phyloP scores from a whole-genome alignment of 2,888 invertebrate genomes.

The Orthosia cruda region DNA sequence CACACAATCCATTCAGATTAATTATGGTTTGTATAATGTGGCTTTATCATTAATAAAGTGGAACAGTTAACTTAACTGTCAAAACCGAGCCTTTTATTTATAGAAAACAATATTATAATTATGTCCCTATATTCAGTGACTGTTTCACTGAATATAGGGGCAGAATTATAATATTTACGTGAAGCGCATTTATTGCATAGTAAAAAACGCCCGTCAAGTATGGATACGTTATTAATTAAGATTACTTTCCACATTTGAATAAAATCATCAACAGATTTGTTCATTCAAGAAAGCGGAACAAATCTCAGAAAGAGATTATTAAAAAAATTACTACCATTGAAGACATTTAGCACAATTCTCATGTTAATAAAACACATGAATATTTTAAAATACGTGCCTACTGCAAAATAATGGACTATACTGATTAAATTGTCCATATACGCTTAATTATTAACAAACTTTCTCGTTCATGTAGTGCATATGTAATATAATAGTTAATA shows the following conservation, averaged over 20 bases:
- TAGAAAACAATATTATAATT: constrained; percentile 1
- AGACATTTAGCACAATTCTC: constrained; percentile 23
- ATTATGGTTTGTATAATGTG: constrained; percentile 6
- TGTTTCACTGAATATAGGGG: no score
- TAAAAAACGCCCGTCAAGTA: background rate
- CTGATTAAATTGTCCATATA: constrained; percentile 44
- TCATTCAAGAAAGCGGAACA: constrained; percentile 44
- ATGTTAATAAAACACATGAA: constrained; percentile 50
- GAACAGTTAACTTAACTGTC: background rate
- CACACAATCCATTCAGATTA: constrained; percentile 10
- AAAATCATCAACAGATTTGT: constrained; percentile 1
- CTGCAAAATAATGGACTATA: constrained; percentile 32
- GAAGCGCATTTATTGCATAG: no score
- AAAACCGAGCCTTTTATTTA: background rate
- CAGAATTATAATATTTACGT: no score
- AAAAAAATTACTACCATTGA: constrained; percentile 18
- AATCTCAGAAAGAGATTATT: constrained; percentile 3
- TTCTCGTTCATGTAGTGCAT: constrained; percentile 42
- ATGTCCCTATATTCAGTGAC: background rate
- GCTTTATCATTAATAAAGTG: background rate
- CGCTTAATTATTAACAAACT: constrained; percentile 49
- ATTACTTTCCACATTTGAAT: background rate
- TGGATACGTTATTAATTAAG: background rate
- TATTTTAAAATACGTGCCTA: constrained; percentile 36
- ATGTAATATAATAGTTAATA: constrained; percentile 41